Evolutionary conservation across 2,888 invertebrate genomes (phyloP).

Genomic region (Drosophila pseudotakahashii): DNA sequence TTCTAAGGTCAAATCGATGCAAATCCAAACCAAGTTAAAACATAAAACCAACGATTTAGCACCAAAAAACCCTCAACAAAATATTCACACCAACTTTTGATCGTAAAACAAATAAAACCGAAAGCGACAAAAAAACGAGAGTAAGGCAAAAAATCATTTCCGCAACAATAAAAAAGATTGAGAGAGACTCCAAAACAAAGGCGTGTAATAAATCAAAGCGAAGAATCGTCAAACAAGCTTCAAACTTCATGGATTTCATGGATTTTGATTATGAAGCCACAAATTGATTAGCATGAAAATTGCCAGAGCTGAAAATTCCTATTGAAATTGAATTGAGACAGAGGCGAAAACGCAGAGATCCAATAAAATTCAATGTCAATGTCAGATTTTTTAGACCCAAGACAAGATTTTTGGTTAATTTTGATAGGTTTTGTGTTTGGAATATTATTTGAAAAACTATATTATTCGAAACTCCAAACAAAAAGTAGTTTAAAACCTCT

Average conservation of each 20-base stretch:
- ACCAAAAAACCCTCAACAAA: neutral
- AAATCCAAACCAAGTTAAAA: slow-evolving; percentile 15
- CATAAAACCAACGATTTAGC: slow-evolving; percentile 8
- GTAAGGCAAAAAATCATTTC: slow-evolving; percentile 52
- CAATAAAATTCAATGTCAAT: slow-evolving; percentile 65
- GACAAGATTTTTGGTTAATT: neutral
- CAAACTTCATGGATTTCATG: slow-evolving; percentile 53
- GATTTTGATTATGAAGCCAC: slow-evolving; percentile 50
- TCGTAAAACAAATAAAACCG: slow-evolving; percentile 1
- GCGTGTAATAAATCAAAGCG: slow-evolving; percentile 28
- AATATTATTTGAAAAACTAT: no score
- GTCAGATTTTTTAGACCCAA: slow-evolving; percentile 22
- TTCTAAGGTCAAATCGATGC: slow-evolving; percentile 41
- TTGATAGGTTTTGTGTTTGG: neutral
- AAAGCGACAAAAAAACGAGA: neutral
- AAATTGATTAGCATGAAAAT: slow-evolving; percentile 58
- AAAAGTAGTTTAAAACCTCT: no score
- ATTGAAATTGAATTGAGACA: slow-evolving; percentile 8
- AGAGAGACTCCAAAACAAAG: slow-evolving; percentile 28
- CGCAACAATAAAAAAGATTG: slow-evolving; percentile 62
- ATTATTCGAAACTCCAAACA: no score
- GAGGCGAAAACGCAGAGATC: slow-evolving; percentile 11
- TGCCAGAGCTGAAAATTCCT: slow-evolving; percentile 12
- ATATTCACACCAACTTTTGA: slow-evolving; percentile 13
- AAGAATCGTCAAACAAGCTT: slow-evolving; percentile 21